phyloP scores from a whole-genome alignment of 2,113 vertebrate species.

The Melospiza georgiana region DNA sequence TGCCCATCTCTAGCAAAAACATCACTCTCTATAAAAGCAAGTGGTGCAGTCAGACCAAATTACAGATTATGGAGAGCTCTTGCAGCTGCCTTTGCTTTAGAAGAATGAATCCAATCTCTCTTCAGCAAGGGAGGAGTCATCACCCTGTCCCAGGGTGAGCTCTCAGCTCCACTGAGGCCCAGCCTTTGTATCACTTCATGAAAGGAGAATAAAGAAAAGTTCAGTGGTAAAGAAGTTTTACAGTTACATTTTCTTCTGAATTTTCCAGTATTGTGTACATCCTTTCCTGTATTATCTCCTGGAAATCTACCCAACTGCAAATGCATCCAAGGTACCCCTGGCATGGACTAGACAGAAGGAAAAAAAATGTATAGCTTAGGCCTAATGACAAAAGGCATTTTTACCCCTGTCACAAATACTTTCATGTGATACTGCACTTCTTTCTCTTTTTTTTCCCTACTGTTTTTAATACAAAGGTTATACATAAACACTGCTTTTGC shows the following conservation, averaged over 20 bases:
- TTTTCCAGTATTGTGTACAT: neutral
- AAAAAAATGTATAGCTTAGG: neutral
- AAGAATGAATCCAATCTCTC: neutral
- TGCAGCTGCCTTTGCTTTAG: neutral
- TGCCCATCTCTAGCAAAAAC: neutral
- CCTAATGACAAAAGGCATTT: neutral
- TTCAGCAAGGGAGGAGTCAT: neutral
- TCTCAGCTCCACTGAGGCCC: neutral
- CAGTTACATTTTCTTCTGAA: neutral
- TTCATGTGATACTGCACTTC: neutral
- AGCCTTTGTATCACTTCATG: neutral
- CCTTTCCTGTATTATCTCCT: neutral
- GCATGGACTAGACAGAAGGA: neutral
- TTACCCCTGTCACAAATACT: neutral
- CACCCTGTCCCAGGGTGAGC: rapidly evolving
- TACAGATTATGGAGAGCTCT: neutral
- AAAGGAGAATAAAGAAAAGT: neutral
- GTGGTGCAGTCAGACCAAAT: rapidly evolving
- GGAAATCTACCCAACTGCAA: neutral
- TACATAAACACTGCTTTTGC: neutral
- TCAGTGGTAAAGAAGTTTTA: neutral
- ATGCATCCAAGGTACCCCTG: neutral
- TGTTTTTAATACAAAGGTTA: neutral
- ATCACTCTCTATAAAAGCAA: neutral
- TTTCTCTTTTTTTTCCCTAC: neutral